Evolutionary conservation across 2,113 vertebrate species (phyloP), one percentile per base, ranked within the genome.

Genomic region (Pelmatolapia mariae): DNA sequence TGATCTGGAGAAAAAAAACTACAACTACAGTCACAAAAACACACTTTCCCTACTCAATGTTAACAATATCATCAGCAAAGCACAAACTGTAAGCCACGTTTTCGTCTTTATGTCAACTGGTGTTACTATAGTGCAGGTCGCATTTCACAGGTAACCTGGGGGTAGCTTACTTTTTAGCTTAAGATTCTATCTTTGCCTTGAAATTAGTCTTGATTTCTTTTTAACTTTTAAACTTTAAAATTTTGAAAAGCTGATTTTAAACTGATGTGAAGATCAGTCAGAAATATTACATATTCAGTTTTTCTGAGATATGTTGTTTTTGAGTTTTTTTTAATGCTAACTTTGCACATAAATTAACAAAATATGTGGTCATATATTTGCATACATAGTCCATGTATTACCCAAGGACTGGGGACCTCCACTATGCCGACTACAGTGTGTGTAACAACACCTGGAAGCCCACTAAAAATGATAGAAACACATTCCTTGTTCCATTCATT

Each of bases 391-490:
- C 61, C 71, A 81, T 81, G 24, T 43, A 11, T 61, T 31, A n/a
- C 43, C 24, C 33, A 89, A 56, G 73, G 12, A 29, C n/a, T 43
- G 7, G 2, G 13, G 59, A 83, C 85, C 80, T 90, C 82, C 79
- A 84, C 61, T 43, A 73, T 33, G 50, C 86, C 43, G 57, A 86
- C 81, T 36, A 50, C 56, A 85, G 63, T 63, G 79, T n/a, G 31
- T 61, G 7, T 89, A 63, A 86, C 82, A 52, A 91, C 84, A 82
- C 50, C 76, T 57, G 22, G 71, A 89, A 90, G 50, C 63, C 71
- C 57, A 86, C 81, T 47, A 66, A 78, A 86, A 56, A 78, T 10
- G 18, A 87, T 13, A 68, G n/a, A 80, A 81, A 88, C 53, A 91
- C 57, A 86, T 84, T 90, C 83, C 59, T 84, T 33, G 15, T 85